These are phyloP conservation scores for Rhinoptilus africanus DNA, from an alignment of 2,113 vertebrate genomes.

Conservation along the genomic window DNA sequence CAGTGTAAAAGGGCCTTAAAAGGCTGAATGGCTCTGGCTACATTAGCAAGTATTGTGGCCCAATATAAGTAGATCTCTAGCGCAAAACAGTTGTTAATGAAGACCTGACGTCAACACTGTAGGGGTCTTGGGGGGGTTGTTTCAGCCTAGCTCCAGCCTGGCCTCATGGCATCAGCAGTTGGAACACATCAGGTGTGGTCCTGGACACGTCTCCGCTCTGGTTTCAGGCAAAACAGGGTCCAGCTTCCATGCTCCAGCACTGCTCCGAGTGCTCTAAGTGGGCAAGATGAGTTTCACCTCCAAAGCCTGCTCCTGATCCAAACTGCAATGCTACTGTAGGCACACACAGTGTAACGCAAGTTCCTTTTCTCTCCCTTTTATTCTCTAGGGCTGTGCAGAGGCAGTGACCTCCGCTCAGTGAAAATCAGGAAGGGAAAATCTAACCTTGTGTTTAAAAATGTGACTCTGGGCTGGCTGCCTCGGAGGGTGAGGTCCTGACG, in stretches of 20 bases:
- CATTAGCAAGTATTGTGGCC: constrained; percentile 59
- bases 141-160: neutral
- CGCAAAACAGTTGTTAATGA: constrained; percentile 35
- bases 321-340: neutral
- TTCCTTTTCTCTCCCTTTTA: neutral
- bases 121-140: neutral
- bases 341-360: neutral
- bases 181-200: constrained; percentile 20
- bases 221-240: neutral
- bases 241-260: neutral
- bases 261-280: fast-evolving
- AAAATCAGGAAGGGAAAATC: neutral
- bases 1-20: constrained; percentile 46
- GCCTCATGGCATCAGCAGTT: neutral
- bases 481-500: neutral
- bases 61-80: constrained; percentile 50
- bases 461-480: neutral
- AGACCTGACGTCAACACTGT: constrained; percentile 6
- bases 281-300: neutral
- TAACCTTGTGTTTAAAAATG: neutral
- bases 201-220: neutral
- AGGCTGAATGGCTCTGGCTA: constrained; percentile 60
- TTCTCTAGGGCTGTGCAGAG: neutral
- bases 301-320: neutral
- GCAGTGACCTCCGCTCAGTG: neutral